A percentile compares a stretch with the other conserved stretches of the same genome.
These are phyloP conservation scores for Holocentrus rufus DNA, from an alignment of 2,797 vertebrate genomes.

Conservation along the genomic window DNA sequence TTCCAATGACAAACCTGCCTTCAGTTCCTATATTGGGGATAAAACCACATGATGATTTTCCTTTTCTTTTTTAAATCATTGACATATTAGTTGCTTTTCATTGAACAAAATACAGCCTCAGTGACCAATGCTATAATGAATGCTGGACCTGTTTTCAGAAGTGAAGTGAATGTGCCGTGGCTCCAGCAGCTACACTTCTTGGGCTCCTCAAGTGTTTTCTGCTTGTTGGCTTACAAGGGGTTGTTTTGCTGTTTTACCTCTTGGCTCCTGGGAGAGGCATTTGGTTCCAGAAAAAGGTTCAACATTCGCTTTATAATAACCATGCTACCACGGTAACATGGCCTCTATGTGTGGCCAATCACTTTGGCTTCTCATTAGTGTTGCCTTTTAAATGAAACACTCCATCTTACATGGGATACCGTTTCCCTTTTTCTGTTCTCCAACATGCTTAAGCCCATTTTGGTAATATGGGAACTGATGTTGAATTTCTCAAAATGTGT, in stretches of 20 bases:
- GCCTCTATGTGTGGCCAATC: not conserved
- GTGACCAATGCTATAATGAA: slow-evolving; percentile 19
- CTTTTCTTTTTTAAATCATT: slow-evolving; percentile 4
- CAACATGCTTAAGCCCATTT: not conserved
- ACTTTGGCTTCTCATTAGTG: slow-evolving; percentile 16
- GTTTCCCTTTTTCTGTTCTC: slow-evolving; percentile 19
- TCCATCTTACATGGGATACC: not conserved
- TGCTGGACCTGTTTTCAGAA: slow-evolving; percentile 19
- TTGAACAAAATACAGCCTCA: slow-evolving; percentile 27
- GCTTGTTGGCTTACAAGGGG: slow-evolving; percentile 2
- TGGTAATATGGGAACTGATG: slow-evolving; percentile 15
- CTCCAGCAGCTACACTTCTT: slow-evolving; percentile 14
- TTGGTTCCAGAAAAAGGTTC: slow-evolving; percentile 42
- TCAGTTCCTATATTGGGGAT: slow-evolving; percentile 2
- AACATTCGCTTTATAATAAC: slow-evolving; percentile 15
- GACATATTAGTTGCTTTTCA: slow-evolving; percentile 6
- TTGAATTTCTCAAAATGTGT: slow-evolving; percentile 5
- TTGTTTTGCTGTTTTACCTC: slow-evolving; percentile 40
- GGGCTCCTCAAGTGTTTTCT: slow-evolving; percentile 25
- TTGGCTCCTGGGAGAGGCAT: slow-evolving; percentile 34
- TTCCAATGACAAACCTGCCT: not conserved
- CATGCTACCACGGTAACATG: not conserved
- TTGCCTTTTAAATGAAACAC: slow-evolving; percentile 4
- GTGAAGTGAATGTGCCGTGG: slow-evolving; percentile 20
- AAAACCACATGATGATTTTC: not conserved